Base-by-base conservation (phyloP, 2,888 invertebrate species). In the Drosophila aldrichi region DNA sequence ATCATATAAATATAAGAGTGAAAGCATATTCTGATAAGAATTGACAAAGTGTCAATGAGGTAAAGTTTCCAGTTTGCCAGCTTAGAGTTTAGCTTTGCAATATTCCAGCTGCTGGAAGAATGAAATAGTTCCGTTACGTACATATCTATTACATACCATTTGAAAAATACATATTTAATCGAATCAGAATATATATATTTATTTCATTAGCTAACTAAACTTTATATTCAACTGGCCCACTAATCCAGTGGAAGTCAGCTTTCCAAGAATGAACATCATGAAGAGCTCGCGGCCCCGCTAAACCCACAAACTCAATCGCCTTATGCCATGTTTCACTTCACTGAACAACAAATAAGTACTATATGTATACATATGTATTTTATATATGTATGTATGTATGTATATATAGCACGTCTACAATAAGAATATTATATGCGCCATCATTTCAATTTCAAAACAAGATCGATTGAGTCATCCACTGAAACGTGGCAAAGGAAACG, bases 391-490 rank as follows among this genome's bases (percentile, higher is more conserved):
- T 25, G 7, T 46, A 22, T 29, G 4, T 32, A 40, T 22, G 2
- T 38, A 38, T 54, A 32, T 65, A 58, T 56, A 40, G 57, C 51
- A 55, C 38, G 46, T 44, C 41, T 5, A 60, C 66, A 76, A 74
- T 51, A 70, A 77, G 66, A 77, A 76, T 75, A 79, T 49, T 56
- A 51, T 65, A 46, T 62, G 64, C 62, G 62, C 75, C 58, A 81
- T 77, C 63, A 81, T 78, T 77, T 69, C n/a, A 74, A 69, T 63
- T 78, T 74, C 59, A 78, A 84, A 84, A 67, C 70, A 84, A 81
- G 79, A 79, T 78, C 86, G 69, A 70, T 60, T 85, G 86, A 81
- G 76, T 81, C 86, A 81, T 75, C 67, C 25, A 41, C 25, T 49
- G 55, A 62, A 55, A 56, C 52, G 59, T 77, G 81, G 81, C 78